Base-by-base conservation (phyloP, 2,113 vertebrate genomes). In the Corydoras sp. region DNA sequence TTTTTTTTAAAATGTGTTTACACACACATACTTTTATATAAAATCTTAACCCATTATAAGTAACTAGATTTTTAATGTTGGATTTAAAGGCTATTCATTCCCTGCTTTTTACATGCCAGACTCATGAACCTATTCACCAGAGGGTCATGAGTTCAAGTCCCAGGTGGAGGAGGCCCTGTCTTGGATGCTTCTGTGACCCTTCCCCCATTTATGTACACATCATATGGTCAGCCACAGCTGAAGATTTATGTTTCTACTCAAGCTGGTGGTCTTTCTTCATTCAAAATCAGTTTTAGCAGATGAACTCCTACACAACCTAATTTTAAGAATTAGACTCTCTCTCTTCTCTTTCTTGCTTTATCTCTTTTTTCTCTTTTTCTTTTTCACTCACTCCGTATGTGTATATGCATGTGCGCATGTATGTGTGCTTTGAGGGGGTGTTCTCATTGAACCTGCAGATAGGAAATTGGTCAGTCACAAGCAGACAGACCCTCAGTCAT, bases 141-240 rank as follows among this genome's bases (percentile, higher is more conserved):
- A 63, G 73, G 87, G 86, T 89, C 86, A 87, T 54, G 76, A 85
- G 87, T 88, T 89, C 87, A 88, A 87, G 85, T 89, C 87, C 85
- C 84, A 76, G 61, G 76, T 86, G 84, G 82, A 80, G 84, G 83
- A 73, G 71, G 18, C 54, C 58, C 60, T 70, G 74, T 70, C 80
- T 73, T 68, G 59, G 67, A 67, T 56, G 73, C 24, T 66, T 43
- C 35, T 43, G 35, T 43, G 35, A 43, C 75, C 77, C 80, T 79
- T 65, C 67, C 76, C 78, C 79, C 54, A 43, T 68, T 67, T 65
- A 58, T 60, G 65, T 74, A 74, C 76, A 77, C 77, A 80, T 77
- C 72, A 77, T 73, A 51, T 62, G 29, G 51, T 65, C 75, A 15
- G 62, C 71, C 77, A 54, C 67, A 72, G 79, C 72, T 76, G 62